A percentile compares a stretch with the other conserved stretches of the same genome.
These are phyloP conservation scores for Trissolcus basalis DNA, from an alignment of 1,140 invertebrate genomes.

Conservation along the genomic window DNA sequence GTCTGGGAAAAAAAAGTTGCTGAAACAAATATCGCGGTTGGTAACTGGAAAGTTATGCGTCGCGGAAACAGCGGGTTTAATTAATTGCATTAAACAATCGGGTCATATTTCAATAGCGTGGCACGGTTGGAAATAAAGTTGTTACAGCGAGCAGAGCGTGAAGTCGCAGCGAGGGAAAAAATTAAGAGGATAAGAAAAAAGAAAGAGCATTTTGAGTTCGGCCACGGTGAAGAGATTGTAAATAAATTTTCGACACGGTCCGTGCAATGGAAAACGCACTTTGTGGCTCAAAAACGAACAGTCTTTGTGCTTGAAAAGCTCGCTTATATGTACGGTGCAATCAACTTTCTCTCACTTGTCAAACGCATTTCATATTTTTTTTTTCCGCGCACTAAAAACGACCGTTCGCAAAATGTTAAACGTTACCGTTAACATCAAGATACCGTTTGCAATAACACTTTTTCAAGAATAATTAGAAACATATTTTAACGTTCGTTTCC, in stretches of 20 bases:
- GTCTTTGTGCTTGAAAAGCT: slow-evolving; percentile 41
- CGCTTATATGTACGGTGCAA: slow-evolving; percentile 15
- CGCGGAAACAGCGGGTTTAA: slow-evolving; percentile 20
- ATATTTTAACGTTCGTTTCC: too few relatives aligned
- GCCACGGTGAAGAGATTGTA: slow-evolving; percentile 25
- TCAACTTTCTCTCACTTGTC: slow-evolving; percentile 37
- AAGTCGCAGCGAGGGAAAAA: slow-evolving; percentile 7
- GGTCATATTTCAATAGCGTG: slow-evolving; percentile 25
- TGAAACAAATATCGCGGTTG: slow-evolving; percentile 1
- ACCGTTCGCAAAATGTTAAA: slow-evolving; percentile 13
- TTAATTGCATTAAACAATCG: slow-evolving; percentile 40
- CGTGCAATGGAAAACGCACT: slow-evolving; percentile 16
- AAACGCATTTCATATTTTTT: slow-evolving; percentile 37
- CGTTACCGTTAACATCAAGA: slow-evolving; percentile 9
- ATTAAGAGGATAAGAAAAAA: slow-evolving; percentile 10
- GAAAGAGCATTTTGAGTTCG: slow-evolving; percentile 16
- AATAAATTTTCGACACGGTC: slow-evolving; percentile 24
- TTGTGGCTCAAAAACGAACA: slow-evolving; percentile 4
- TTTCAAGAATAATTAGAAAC: slow-evolving; percentile 1
- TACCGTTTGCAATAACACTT: slow-evolving; percentile 1
- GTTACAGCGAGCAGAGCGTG: slow-evolving; percentile 17
- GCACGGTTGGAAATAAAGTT: slow-evolving; percentile 34
- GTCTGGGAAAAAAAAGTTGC: slow-evolving; percentile 11
- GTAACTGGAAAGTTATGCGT: slow-evolving; percentile 17
- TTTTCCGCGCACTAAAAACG: slow-evolving; percentile 11